Evolutionary conservation across 1,140 invertebrate species (phyloP).

Genomic region (Euglossa dilemma): DNA sequence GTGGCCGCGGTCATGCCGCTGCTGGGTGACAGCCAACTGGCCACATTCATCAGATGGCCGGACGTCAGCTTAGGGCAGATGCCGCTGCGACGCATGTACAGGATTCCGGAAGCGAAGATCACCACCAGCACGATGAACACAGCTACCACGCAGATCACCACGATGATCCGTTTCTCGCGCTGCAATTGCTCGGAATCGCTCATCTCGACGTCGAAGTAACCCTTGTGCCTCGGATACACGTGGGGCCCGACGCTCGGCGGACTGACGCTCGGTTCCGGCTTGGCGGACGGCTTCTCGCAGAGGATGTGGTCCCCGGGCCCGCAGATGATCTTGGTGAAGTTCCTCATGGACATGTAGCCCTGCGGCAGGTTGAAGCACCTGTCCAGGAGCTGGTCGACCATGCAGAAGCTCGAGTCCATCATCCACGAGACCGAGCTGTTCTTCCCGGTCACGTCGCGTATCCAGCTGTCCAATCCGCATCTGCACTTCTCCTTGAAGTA

Average conservation of each 20-base stretch:
- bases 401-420: conserved; percentile 85
- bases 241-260: conserved; percentile 79
- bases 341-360: conserved; percentile 85
- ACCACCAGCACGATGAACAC: conserved; percentile 81
- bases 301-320: conserved; percentile 75
- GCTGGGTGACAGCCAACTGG: conserved; percentile 76
- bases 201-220: conserved; percentile 79
- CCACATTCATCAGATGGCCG: conserved; percentile 71
- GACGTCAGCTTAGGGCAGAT: conserved; percentile 81
- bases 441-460: conserved; percentile 81
- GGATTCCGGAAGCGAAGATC: conserved; percentile 81
- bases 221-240: conserved; percentile 76
- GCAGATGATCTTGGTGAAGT: conserved; percentile 85
- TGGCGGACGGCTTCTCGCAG: conserved; percentile 71
- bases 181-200: conserved; percentile 78
- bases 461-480: conserved; percentile 85
- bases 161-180: conserved; percentile 80
- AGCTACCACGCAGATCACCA: conserved; percentile 81
- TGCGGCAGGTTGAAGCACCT: conserved; percentile 85
- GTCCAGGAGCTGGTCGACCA: conserved; percentile 83
- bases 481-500: conserved; percentile 85
- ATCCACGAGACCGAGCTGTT: conserved; percentile 76
- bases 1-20: conserved; percentile 79
- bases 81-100: conserved; percentile 83
- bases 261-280: conserved; percentile 73